These are phyloP conservation scores for Habropoda laboriosa DNA, from an alignment of 1,140 invertebrate species.

Conservation along the genomic window DNA sequence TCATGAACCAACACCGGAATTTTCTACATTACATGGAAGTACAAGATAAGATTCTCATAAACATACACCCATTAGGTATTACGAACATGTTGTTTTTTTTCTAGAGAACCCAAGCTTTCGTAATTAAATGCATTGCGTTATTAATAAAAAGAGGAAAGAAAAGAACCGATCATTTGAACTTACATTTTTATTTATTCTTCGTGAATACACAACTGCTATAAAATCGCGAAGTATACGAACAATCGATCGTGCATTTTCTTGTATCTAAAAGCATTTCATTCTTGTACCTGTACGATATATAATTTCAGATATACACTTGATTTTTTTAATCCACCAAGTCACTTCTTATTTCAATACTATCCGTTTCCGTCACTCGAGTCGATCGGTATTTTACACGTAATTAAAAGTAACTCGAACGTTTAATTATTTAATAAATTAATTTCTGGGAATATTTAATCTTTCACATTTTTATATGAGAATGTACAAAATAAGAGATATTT, in stretches of 20 bases:
- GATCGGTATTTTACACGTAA: not conserved
- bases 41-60: slow-evolving; percentile 14
- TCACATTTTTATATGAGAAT: slow-evolving; percentile 33
- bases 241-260: not conserved
- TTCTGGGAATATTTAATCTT: slow-evolving; percentile 8
- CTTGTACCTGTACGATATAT: slow-evolving; percentile 24
- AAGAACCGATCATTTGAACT: slow-evolving; percentile 24
- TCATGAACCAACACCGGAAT: not conserved
- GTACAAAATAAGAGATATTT: slow-evolving; percentile 42
- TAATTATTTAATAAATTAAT: slow-evolving; percentile 23
- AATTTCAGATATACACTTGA: slow-evolving; percentile 5
- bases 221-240: not conserved
- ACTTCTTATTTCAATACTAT: not conserved
- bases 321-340: slow-evolving; percentile 23
- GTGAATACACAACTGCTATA: slow-evolving; percentile 31
- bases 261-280: slow-evolving; percentile 1
- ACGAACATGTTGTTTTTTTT: slow-evolving; percentile 39
- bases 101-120: slow-evolving; percentile 32
- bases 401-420: not conserved
- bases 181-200: slow-evolving; percentile 49
- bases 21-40: slow-evolving; percentile 20
- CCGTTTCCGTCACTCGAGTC: not conserved
- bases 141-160: too few relatives aligned
- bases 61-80: not conserved
- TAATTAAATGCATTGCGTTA: slow-evolving; percentile 30